Percentiles rank a stretch among this genome's conserved stretches.
phyloP scores from a whole-genome alignment of 2,888 invertebrate species.

The Caenorhabditis wallacei region DNA sequence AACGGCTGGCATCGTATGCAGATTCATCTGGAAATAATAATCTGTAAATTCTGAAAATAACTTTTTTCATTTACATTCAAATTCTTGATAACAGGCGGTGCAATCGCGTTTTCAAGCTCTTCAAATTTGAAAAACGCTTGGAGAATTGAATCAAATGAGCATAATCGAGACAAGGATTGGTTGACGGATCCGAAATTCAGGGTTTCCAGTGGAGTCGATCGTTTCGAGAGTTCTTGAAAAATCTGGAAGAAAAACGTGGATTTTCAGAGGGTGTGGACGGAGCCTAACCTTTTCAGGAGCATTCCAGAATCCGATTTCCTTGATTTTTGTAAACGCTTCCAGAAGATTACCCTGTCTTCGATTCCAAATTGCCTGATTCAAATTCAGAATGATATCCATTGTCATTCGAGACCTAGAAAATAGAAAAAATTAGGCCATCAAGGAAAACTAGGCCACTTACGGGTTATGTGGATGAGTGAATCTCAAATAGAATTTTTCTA shows the following conservation, averaged over 20 bases:
- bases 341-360: conserved; percentile 36
- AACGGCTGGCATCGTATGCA: conserved; percentile 69
- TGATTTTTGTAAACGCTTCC: conserved; percentile 36
- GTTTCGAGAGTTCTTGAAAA: conserved; percentile 56
- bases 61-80: conserved; percentile 46
- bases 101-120: conserved; percentile 39
- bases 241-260: conserved; percentile 26
- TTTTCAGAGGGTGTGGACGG: background rate
- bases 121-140: conserved; percentile 68
- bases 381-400: conserved; percentile 62
- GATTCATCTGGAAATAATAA: conserved; percentile 56
- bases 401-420: conserved; percentile 60
- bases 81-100: conserved; percentile 33
- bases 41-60: background rate
- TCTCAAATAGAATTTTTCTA: conserved; percentile 60
- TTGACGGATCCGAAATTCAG: conserved; percentile 59
- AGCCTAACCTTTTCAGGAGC: conserved; percentile 56
- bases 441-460: conserved; percentile 30
- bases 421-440: background rate
- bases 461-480: conserved; percentile 55
- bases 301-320: conserved; percentile 68
- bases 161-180: conserved; percentile 55
- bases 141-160: conserved; percentile 69
- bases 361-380: conserved; percentile 68
- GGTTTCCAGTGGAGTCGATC: conserved; percentile 28